These are phyloP conservation scores for Tridacna gigas DNA, from an alignment of 2,888 invertebrate genomes.

Conservation along the genomic window DNA sequence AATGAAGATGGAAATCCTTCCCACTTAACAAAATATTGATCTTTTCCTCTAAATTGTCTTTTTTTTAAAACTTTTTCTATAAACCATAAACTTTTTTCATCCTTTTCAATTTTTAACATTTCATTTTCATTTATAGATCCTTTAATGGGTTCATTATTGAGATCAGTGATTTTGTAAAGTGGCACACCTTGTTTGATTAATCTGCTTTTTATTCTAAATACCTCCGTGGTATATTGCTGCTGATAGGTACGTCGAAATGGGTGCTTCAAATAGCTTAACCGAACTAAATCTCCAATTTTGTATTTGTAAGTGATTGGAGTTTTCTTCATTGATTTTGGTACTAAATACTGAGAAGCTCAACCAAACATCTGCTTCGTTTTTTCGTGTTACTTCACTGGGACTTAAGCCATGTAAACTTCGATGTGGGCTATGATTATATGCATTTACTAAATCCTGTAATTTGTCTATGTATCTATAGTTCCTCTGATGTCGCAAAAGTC, in stretches of 20 bases:
- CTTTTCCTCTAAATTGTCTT: too few species aligned
- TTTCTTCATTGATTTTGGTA: conserved; percentile 26
- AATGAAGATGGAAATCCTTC: too few species aligned
- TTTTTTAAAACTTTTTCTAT: too few species aligned
- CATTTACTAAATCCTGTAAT: conserved; percentile 33
- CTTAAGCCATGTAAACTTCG: conserved; percentile 39
- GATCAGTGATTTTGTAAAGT: conserved; percentile 40
- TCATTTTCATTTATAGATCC: conserved; percentile 41
- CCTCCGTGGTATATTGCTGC: conserved; percentile 47
- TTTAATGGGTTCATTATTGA: conserved; percentile 34
- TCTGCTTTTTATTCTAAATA: conserved; percentile 48
- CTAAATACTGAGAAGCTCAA: conserved; percentile 34
- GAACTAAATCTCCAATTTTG: conserved; percentile 39
- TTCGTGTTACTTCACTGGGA: conserved; percentile 32
- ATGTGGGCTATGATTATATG: conserved; percentile 39
- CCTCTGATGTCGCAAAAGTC: conserved; percentile 43
- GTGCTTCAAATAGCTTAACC: conserved; percentile 45
- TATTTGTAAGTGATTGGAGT: conserved; percentile 17
- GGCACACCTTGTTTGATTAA: conserved; percentile 45
- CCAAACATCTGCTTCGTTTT: conserved; percentile 46
- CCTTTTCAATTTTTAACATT: conserved; percentile 34
- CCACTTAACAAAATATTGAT: too few species aligned
- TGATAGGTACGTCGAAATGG: conserved; percentile 49
- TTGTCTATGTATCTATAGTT: conserved; percentile 54
- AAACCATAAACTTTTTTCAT: conserved; percentile 50